Evolutionary conservation across 2,888 invertebrate species (phyloP), one percentile per base, ranked within the genome.

Genomic region (Ichneumon xanthorius): DNA sequence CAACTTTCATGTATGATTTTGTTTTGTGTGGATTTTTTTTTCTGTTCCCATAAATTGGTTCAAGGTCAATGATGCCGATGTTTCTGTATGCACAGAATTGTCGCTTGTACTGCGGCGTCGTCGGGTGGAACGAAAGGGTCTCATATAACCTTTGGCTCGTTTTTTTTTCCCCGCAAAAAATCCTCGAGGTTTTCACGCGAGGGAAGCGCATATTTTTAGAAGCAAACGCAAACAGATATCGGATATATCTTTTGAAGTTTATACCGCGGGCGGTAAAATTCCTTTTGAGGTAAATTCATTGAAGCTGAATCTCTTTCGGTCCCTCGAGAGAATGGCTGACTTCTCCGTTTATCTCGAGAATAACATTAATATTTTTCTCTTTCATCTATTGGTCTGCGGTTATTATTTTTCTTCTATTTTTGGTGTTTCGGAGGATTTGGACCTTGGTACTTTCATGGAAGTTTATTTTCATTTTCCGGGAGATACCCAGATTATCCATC

Each of bases 401-500:
- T 58, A 61, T 48, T 55, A 70, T 50, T 67, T 80, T 37, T 72
- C 67, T 68, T 26, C 45, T 58, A 16, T 67, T 63, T n/a, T 58
- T 50, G 55, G 37, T 76, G 30, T 70, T 71, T 85, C n/a, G 61
- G 72, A 76, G 37, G 22, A 30, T 50, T 50, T 22, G 63, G 72
- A 83, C 33, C 75, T 78, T 86, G 67, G 63, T 80, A 83, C 80
- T 82, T 78, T 82, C 85, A 81, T 67, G 48, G 50, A 71, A 71
- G 37, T 40, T 40, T 48, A 11, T 65, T 22, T 73, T 48, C 7
- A 19, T 26, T 63, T 45, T 45, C 19, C 7, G 78, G 79, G 80
- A 73, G 50, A 78, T 82, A 87, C 85, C 78, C 80, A 50, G 37
- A 70, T 88, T 91, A 92, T 83, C 91, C 91, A 70, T 91, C 91